phyloP scores from a whole-genome alignment of 1,140 invertebrate genomes.

The Cotesia glomerata region DNA sequence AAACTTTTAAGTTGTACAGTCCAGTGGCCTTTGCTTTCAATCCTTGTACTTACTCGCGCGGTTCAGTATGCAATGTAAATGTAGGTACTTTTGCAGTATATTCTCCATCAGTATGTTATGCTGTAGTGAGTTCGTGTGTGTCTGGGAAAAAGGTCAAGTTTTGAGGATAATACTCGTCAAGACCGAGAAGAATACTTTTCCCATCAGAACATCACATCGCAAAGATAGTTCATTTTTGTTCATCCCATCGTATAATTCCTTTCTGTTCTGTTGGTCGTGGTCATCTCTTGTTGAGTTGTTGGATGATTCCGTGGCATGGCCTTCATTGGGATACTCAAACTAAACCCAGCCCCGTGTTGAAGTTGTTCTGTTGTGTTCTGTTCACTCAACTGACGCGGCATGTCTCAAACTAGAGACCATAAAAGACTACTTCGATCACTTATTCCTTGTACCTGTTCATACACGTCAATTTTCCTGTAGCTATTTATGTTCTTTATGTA shows the following conservation, averaged over 20 bases:
- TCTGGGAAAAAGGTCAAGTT: constrained; percentile 35
- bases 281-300: neutral
- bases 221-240: neutral
- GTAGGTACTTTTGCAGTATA: too few species aligned
- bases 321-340: neutral
- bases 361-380: neutral
- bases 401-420: neutral
- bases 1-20: neutral
- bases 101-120: too few species aligned
- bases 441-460: constrained; percentile 11
- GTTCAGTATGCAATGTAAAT: too few species aligned
- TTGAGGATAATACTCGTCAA: constrained; percentile 9
- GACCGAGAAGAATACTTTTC: constrained; percentile 17
- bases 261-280: neutral
- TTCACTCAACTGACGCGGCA: constrained; percentile 8
- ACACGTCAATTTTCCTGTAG: constrained; percentile 10
- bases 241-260: neutral
- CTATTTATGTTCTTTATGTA: constrained; percentile 10
- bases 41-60: neutral
- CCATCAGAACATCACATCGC: neutral
- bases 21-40: constrained; percentile 7
- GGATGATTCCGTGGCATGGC: constrained; percentile 1
- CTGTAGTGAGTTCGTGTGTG: neutral
- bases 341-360: constrained; percentile 13
- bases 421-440: constrained; percentile 2